phyloP scores from a whole-genome alignment of 2,113 vertebrate genomes.

The Ginglymostoma cirratum region DNA sequence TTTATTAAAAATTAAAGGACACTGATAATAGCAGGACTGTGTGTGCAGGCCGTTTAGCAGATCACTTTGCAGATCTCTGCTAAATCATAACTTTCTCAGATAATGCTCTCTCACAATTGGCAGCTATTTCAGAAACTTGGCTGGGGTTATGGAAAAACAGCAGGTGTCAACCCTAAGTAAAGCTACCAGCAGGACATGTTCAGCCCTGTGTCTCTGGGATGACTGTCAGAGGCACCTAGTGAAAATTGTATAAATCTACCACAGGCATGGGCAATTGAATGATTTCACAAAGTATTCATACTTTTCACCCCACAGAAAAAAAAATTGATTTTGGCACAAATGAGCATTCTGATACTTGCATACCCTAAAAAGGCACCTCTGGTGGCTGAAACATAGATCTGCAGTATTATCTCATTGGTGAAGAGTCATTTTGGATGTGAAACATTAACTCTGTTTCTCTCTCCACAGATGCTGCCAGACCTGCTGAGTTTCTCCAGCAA shows the following conservation, averaged over 20 bases:
- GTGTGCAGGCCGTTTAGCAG: background rate
- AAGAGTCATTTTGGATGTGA: too few relatives aligned
- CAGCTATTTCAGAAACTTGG: background rate
- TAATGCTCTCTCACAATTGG: background rate
- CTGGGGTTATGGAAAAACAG: background rate
- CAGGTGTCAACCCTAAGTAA: background rate
- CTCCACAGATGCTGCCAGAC: too few relatives aligned
- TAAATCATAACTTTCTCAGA: background rate
- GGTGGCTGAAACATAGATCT: background rate
- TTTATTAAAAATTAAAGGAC: background rate
- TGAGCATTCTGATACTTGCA: background rate
- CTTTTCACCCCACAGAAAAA: background rate
- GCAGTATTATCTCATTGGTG: background rate
- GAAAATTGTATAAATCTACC: background rate
- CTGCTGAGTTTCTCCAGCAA: too few relatives aligned
- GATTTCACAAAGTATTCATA: background rate
- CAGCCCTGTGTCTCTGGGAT: background rate
- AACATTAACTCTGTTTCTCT: too few relatives aligned
- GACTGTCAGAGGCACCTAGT: background rate
- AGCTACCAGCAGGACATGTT: background rate
- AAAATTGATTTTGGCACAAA: background rate
- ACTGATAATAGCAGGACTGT: background rate
- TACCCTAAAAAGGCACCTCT: background rate
- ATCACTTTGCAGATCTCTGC: background rate
- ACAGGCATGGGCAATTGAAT: background rate